These are phyloP conservation scores for Magallana angulata DNA, from an alignment of 1,140 invertebrate species.

Conservation along the genomic window DNA sequence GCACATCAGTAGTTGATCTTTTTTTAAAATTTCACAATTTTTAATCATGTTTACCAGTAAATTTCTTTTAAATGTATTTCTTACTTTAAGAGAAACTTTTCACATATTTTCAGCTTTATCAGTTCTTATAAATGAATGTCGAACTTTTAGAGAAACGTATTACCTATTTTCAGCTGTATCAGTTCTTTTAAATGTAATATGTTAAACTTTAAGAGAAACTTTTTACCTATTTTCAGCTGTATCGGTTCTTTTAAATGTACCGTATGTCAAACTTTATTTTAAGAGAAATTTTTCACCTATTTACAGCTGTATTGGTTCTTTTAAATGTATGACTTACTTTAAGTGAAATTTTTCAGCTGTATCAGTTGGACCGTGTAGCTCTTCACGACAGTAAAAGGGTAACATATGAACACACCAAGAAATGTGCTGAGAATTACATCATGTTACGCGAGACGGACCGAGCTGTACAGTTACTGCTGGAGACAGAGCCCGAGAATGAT, in stretches of 20 bases:
- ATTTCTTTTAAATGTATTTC: neutral
- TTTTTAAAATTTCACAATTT: too few species aligned
- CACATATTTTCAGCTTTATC: too few species aligned
- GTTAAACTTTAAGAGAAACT: too few species aligned
- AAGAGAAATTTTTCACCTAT: too few species aligned
- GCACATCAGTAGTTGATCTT: too few species aligned
- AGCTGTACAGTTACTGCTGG: conserved; percentile 83
- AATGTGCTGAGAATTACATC: conserved; percentile 82
- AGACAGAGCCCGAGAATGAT: conserved; percentile 83
- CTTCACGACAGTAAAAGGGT: conserved; percentile 82
- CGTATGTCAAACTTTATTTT: too few species aligned
- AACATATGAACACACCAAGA: conserved; percentile 80
- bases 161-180: too few species aligned
- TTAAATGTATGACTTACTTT: too few species aligned
- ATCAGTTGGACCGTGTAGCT: conserved; percentile 81
- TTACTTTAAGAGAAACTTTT: too few species aligned
- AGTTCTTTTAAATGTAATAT: neutral
- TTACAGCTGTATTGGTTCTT: too few species aligned
- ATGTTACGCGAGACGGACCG: conserved; percentile 82
- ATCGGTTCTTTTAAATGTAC: neutral
- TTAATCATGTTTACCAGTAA: neutral
- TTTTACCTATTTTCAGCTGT: too few species aligned
- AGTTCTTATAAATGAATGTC: neutral
- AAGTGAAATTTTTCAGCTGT: conserved; percentile 66
- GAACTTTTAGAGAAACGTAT: too few species aligned